Evolutionary conservation across 2,888 invertebrate species (phyloP), one percentile per base, ranked within the genome.

Genomic region (Ryuthela nishihirai): DNA sequence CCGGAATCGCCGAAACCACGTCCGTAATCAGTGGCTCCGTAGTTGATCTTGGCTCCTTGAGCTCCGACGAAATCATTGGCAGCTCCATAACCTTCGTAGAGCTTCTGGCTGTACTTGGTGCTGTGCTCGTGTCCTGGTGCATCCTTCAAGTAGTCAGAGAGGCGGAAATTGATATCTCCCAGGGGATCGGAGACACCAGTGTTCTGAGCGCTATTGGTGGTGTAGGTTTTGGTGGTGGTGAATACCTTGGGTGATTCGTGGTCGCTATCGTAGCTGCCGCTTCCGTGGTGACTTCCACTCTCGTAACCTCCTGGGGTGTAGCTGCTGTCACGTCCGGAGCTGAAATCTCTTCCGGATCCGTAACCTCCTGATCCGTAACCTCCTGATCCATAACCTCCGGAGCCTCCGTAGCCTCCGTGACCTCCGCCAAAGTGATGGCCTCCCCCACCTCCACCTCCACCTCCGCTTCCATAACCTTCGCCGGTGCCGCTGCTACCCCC

Each of bases 111-210:
- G 32, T 35, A 58, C 23, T 45, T 58, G 21, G 12, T 17, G 34
- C 52, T 52, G 32, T 26, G 40, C 21, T 58, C 58, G 17, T 53
- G 52, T 39, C 58, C 59, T n/a, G 52, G 59, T 2, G 59, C 24
- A n/a, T 48, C 41, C 39, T 59, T 59, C 43, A 59, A 18, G 35
- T 59, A 59, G 26, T 59, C 59, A 10, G 41, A 49, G 6, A 59
- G 44, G 24, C 46, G 41, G 53, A 53, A 59, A 9, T 34, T 32
- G 26, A 59, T 48, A 32, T 59, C 48, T 17, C 59, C 59, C 17
- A 59, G 7, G 12, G 29, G 20, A 15, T 42, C 38, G 35, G 49
- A 52, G 5, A 25, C 7, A 15, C 55, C 55, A 5, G 46, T 42
- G 29, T 58, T 34, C 10, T 42, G 38, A 34, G 52, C 48, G 18